Base-by-base conservation (phyloP, 2,113 vertebrate genomes). In the Myotis yumanensis region DNA sequence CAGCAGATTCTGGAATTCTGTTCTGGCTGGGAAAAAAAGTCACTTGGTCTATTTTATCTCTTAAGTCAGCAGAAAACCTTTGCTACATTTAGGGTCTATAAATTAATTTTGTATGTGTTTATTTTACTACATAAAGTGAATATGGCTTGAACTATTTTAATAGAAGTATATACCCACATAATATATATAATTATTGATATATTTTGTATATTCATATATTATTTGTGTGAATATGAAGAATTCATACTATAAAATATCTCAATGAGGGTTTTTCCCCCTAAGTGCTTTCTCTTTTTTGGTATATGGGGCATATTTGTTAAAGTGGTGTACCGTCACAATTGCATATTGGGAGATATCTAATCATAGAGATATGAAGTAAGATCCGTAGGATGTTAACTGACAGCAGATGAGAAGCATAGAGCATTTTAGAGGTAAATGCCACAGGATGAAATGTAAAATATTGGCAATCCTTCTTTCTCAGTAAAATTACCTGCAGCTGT, bases 401-500 rank as follows among this genome's bases (percentile, higher is more conserved):
- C 40, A 84, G 54, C 23, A 88, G 16, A 73, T 87, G 40, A 95
- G 22, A 76, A 91, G 48, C 0, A 3, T 1, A 46, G 10, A 32
- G 18, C n/a, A 66, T 79, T 57, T 94, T 43, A 62, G 51, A 51
- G 62, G 54, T 79, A 80, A 96, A 84, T 91, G 59, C 37, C 35
- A n/a, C 68, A 80, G 59, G 72, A 91, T 62, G 89, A 95, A 94
- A 76, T 96, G 64, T 93, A 93, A 97, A 93, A 81, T 72, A 96
- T 93, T 96, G 95, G n/a, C 89, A 94, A 3, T 62, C 86, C 76
- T 73, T 96, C 43, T 40, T 62, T 97, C 97, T 96, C 91, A 95
- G 92, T 76, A 95, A 96, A 96, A 92, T 96, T 96, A 96, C 91
- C 95, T 97, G 93, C 88, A 97, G 66, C 89, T 97, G 84, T 81